A percentile compares a stretch with the other conserved stretches of the same genome.
phyloP scores from a whole-genome alignment of 2,113 vertebrate genomes.

The Phoenicopterus ruber region DNA sequence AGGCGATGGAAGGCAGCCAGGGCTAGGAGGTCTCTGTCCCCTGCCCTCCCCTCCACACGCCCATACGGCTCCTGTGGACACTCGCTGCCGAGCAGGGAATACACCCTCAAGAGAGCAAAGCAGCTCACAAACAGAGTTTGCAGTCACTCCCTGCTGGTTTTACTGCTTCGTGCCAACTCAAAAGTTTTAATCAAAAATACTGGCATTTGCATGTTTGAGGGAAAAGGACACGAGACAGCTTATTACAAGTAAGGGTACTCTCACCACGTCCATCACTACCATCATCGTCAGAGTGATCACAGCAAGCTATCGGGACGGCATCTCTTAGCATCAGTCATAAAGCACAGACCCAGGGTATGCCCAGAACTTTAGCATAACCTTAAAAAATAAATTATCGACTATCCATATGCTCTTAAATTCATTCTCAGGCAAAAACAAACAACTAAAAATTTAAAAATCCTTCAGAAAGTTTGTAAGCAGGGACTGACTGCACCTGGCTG shows the following conservation, averaged over 20 bases:
- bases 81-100: not conserved
- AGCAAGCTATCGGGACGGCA: not conserved
- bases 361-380: not conserved
- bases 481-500: not conserved
- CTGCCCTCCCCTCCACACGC: not conserved
- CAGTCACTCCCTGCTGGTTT: conserved; percentile 7
- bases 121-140: not conserved
- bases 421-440: not conserved
- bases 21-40: not conserved
- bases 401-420: not conserved
- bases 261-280: conserved; percentile 21
- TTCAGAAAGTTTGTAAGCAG: not conserved
- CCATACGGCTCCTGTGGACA: not conserved
- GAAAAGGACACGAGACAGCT: conserved; percentile 35
- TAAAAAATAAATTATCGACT: not conserved
- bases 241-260: conserved; percentile 28
- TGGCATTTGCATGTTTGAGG: conserved; percentile 31
- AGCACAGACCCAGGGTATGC: not conserved
- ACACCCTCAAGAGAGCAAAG: not conserved
- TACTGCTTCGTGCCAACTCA: conserved; percentile 13
- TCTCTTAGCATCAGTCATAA: not conserved
- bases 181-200: conserved; percentile 62
- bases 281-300: not conserved
- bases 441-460: not conserved
- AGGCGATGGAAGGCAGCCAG: not conserved